phyloP scores from a whole-genome alignment of 2,797 vertebrate species.

The Hydrolagus colliei region DNA sequence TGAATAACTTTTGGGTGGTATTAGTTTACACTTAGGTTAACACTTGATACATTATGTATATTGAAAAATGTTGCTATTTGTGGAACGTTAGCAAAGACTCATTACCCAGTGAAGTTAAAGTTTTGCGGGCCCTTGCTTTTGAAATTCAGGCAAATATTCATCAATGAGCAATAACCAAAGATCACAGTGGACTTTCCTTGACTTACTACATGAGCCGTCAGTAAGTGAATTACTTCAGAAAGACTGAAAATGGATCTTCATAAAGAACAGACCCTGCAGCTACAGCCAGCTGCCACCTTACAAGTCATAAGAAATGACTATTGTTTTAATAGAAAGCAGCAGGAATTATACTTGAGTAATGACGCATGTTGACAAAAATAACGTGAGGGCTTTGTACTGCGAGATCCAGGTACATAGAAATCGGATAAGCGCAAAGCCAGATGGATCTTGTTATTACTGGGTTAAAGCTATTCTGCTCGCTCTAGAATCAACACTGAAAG shows the following conservation, averaged over 20 bases:
- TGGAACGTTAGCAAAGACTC: background rate
- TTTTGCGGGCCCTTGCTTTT: background rate
- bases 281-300: background rate
- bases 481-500: no score
- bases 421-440: slow-evolving; percentile 2
- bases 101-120: background rate
- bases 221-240: background rate
- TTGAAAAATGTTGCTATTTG: no score
- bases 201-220: background rate
- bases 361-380: background rate
- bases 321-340: background rate
- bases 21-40: background rate
- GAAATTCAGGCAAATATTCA: background rate
- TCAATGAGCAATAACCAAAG: background rate
- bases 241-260: background rate
- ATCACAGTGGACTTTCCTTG: background rate
- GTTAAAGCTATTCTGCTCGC: no score
- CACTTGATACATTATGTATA: background rate
- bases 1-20: background rate
- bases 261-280: background rate
- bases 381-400: background rate
- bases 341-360: slow-evolving; percentile 4
- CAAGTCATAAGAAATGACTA: background rate
- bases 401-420: background rate
- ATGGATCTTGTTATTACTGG: no score